Evolutionary conservation across 2,113 vertebrate genomes (phyloP), one percentile per base, ranked within the genome.

Genomic region (Cryptotis parvus): DNA sequence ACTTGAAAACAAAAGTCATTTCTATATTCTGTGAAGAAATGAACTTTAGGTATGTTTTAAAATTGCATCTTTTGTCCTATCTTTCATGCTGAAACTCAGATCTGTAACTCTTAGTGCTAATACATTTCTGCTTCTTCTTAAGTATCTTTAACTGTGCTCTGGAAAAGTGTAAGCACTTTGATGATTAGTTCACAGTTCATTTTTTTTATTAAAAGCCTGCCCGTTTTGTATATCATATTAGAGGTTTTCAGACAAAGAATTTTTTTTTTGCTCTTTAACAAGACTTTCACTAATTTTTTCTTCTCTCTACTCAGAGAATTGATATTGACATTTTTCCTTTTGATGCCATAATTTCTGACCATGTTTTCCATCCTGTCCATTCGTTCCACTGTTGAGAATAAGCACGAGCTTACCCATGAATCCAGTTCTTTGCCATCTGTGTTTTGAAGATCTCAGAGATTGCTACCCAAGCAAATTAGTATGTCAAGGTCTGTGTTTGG

Each of bases 1-100:
- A 77, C n/a, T 45, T 81, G 70, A 88, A 92, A 95, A 58, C 69
- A 55, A 87, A 65, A 45, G 43, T 61, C 35, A 52, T 52, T 77
- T 91, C 70, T 10, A 29, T 85, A 65, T 87, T 70, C 18, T 80
- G 9, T 39, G 43, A 20, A 11, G 24, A 72, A 72, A 72, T 72
- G 9, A 11, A 18, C 33, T 72, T 39, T 22, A 72, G 35, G 35
- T 41, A 39, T 39, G 16, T 79, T 89, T 89, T 41, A 35, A 61
- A 74, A 6, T n/a, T n/a, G 6, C 61, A 4, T 74, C 79, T 78
- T 27, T 66, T 65, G 39, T n/a, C 27, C 1, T 2, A 5, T 31
- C 66, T 84, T 31, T 83, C 26, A 69, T 69, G 8, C 29, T 73
- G 16, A 9, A 63, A 26, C 37, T 66, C 33, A 35, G 16, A 41